Base-by-base conservation (phyloP, 2,113 vertebrate genomes). In the Podarcis cretensis region DNA sequence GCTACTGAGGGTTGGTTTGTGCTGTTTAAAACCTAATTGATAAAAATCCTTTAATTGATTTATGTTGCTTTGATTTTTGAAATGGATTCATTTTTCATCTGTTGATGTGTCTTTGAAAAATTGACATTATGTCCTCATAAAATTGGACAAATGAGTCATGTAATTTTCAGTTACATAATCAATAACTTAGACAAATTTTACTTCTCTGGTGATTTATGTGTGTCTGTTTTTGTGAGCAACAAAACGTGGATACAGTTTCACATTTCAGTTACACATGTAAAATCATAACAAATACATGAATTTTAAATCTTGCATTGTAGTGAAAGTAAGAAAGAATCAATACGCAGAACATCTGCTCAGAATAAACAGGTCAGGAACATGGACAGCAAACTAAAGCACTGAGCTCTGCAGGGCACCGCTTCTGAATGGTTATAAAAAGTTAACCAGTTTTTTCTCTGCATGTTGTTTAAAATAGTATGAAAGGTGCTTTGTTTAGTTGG, bases 151-250 rank as follows among this genome's bases (percentile, higher is more conserved):
- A 98, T 98, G 97, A 98, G 97, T 98, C 97, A 94, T 98, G 97
- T 98, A 98, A 99, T 98, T 98, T 98, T 98, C 97, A 97, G 97
- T 98, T 98, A 98, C 97, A 96, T 98, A 98, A 98, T 99, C 98
- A 95, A 98, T 98, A 98, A 96, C 96, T 95, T 97, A 98, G 98
- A 98, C 97, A 98, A 98, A 98, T 98, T 98, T 97, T 97, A 96
- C 96, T 98, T 98, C 97, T 98, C 98, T 97, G 95, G 96, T 98
- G 97, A 99, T 98, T 98, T 98, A 98, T 98, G 96, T 96, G 93
- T 96, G 90, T 96, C 95, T 96, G 83, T 92, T 93, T 89, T 95
- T 94, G 89, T 90, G 94, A 93, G 89, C 93, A 96, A 95, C 90
- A 92, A 96, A 93, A 95, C 96, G 94, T 89, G 94, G 93, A 95